A percentile compares a stretch with the other conserved stretches of the same genome.
Conservation (phyloP, 2,888 invertebrate species). For the Labia minor region DNA sequence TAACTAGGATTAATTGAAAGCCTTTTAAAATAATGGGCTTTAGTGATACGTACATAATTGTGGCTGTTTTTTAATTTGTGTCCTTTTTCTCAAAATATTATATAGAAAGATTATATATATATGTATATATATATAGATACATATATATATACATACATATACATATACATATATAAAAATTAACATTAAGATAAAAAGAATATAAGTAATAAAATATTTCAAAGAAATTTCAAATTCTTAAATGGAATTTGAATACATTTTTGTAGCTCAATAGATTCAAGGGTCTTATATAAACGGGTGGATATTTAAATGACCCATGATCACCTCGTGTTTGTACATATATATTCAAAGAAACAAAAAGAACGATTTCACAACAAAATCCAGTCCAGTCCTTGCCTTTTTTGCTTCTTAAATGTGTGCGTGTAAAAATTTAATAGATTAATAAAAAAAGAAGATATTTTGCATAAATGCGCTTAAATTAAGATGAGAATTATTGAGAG, state of each 20-base stretch:
- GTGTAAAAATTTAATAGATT: slow-evolving; percentile 16
- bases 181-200: too few species aligned
- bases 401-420: slow-evolving; percentile 25
- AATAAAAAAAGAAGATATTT: slow-evolving; percentile 14
- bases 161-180: slow-evolving; percentile 15
- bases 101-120: slow-evolving; percentile 17
- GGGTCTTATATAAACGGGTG: slow-evolving; percentile 4
- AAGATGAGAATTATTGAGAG: slow-evolving; percentile 14
- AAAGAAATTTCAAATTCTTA: neutral
- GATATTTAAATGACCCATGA: neutral
- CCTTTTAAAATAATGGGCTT: slow-evolving; percentile 19
- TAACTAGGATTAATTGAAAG: neutral
- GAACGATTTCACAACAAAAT: slow-evolving; percentile 21
- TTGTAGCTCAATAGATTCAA: slow-evolving; percentile 7
- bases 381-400: slow-evolving; percentile 29
- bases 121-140: slow-evolving; percentile 27
- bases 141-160: slow-evolving; percentile 23
- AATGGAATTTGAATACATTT: neutral
- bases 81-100: slow-evolving; percentile 5
- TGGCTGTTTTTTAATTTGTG: slow-evolving; percentile 25
- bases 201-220: too few species aligned
- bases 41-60: slow-evolving; percentile 26
- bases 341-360: slow-evolving; percentile 19
- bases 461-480: slow-evolving; percentile 15
- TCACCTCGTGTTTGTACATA: slow-evolving; percentile 20